A percentile compares a stretch with the other conserved stretches of the same genome.
These are phyloP conservation scores for Diorhabda sublineata DNA, from an alignment of 1,140 invertebrate species.

Conservation along the genomic window DNA sequence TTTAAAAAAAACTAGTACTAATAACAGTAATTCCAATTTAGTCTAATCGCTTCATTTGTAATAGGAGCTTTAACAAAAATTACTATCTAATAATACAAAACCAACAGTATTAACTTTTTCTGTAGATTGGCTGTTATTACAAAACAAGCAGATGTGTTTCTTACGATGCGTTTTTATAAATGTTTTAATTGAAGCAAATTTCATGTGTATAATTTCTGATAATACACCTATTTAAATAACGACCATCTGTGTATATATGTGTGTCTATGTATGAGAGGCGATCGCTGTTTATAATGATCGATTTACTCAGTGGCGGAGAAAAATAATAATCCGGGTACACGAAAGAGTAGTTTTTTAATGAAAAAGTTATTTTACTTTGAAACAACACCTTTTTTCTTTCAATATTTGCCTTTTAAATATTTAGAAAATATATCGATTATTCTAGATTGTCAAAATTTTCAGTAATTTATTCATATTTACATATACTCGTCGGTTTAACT, in stretches of 20 bases:
- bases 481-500: no score
- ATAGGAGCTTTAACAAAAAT: background rate
- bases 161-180: background rate
- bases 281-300: background rate
- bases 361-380: no score
- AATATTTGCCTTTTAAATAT: no score
- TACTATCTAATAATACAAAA: background rate
- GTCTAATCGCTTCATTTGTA: background rate
- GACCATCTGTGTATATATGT: background rate
- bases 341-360: no score
- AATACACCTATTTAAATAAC: conserved; percentile 3
- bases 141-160: background rate
- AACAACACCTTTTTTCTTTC: no score
- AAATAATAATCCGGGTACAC: no score
- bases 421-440: no score
- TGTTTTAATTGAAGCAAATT: background rate
- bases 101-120: background rate
- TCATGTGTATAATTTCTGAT: conserved; percentile 3
- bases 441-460: no score
- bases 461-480: no score
- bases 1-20: background rate
- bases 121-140: background rate
- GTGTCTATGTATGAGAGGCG: background rate
- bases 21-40: background rate
- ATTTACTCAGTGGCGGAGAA: background rate